Base-by-base conservation (phyloP, 2,113 vertebrate genomes). In the Casuarius casuarius region DNA sequence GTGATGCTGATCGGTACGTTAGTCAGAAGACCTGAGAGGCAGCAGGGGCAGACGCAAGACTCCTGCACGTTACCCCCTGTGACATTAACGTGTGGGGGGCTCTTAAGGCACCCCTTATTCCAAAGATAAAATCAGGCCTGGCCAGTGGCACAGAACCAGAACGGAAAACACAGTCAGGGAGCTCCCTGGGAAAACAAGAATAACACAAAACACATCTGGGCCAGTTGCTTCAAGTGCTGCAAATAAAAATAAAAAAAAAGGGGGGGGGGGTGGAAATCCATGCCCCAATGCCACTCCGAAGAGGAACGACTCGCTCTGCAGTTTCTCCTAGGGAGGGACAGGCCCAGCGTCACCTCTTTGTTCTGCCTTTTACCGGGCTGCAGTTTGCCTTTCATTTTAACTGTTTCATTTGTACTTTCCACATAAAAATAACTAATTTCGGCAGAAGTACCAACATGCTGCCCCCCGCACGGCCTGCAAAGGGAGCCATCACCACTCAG, bases 381-480 rank as follows among this genome's bases (percentile, higher is more conserved):
- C 70, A 67, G 17, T 5, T 68, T 73, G 40, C 12, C 19, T 92
- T 82, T 77, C 58, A 38, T 89, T 87, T 91, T 81, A 94, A 82
- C 77, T 28, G 4, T 42, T 94, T 61, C 8, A 46, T 15, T 38
- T 33, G 33, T 49, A 44, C 23, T 79, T 52, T 17, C 9, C 25
- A 78, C 58, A 62, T 42, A 85, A 83, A 94, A 87, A 61, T 15
- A 86, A 89, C 38, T 66, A 3, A 82, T 77, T 92, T 83, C 46
- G 51, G 28, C 21, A 85, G 35, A 79, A 80, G 40, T 23, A 75
- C 8, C 31, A 48, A 70, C 9, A 22, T 35, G 8, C 16, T 67
- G 40, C 5, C 19, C 44, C 49, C 8, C 13, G 9, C 0, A 2
- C 4, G 4, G 44, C 3, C 4, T 19, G 54, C 63, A 85, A 92